phyloP scores from a whole-genome alignment of 2,113 vertebrate genomes.

The Pipra filicauda region DNA sequence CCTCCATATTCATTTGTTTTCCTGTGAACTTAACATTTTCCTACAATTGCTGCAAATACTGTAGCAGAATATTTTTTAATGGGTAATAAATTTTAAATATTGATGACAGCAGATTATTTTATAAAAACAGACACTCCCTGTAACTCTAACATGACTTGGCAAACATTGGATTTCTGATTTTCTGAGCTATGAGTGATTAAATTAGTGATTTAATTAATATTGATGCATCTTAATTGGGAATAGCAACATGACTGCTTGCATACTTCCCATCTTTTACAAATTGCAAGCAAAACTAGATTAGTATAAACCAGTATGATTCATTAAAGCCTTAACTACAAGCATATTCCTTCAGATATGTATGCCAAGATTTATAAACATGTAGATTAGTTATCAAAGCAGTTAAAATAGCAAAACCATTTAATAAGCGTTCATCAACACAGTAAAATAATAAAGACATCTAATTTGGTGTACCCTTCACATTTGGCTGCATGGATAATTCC shows the following conservation, averaged over 20 bases:
- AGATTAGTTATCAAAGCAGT: not conserved
- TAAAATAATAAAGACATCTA: not conserved
- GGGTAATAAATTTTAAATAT: not conserved
- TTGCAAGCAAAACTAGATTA: not conserved
- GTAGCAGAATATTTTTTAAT: not conserved
- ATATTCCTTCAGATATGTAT: not conserved
- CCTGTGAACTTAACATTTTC: not conserved
- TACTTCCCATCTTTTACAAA: not conserved
- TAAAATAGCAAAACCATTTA: not conserved
- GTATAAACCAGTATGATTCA: not conserved
- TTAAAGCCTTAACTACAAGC: not conserved
- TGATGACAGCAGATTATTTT: not conserved
- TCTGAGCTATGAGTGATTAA: not conserved
- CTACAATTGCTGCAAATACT: not conserved
- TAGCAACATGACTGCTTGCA: not conserved
- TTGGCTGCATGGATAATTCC: not conserved
- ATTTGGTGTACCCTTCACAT: not conserved
- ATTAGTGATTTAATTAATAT: not conserved
- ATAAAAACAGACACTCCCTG: not conserved
- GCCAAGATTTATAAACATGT: not conserved
- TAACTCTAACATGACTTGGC: not conserved
- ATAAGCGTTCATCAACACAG: not conserved
- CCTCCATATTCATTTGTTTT: not conserved
- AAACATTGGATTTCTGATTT: not conserved
- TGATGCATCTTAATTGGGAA: not conserved